phyloP scores from a whole-genome alignment of 2,797 vertebrate genomes.

The Ficedula albicollis region DNA sequence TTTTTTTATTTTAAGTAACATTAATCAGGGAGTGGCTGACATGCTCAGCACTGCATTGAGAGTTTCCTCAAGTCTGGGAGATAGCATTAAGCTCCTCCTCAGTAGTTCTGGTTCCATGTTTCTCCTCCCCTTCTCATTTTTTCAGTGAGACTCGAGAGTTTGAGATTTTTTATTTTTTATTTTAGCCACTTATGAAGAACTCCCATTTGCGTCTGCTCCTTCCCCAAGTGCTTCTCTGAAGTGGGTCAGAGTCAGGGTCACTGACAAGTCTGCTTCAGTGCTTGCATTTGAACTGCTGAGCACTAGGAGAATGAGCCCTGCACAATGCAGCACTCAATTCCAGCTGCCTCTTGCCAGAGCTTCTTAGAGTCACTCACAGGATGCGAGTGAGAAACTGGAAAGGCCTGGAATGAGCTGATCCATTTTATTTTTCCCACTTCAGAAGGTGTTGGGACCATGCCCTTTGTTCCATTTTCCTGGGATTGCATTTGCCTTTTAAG shows the following conservation, averaged over 20 bases:
- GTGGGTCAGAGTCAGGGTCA: conserved; percentile 27
- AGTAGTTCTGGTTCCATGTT: background rate
- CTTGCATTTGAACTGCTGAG: conserved; percentile 19
- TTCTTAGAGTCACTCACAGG: background rate
- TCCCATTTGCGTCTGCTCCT: background rate
- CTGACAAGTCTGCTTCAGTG: conserved; percentile 18
- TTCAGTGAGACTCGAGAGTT: background rate
- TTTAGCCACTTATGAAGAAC: background rate
- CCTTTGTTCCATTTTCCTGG: conserved; percentile 39
- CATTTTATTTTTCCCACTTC: conserved; percentile 22
- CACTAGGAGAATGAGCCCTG: background rate
- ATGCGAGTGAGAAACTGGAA: background rate
- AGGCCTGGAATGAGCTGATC: conserved; percentile 9
- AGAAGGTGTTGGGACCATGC: background rate
- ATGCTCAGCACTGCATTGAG: background rate
- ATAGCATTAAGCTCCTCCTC: background rate
- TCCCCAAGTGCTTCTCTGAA: conserved; percentile 2
- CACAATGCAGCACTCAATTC: background rate
- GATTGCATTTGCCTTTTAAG: conserved; percentile 59
- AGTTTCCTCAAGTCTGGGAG: background rate
- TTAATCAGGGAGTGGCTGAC: background rate
- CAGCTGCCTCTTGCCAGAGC: background rate
- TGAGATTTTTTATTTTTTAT: background rate
- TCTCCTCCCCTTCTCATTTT: background rate
- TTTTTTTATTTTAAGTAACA: background rate